phyloP scores from a whole-genome alignment of 2,888 invertebrate genomes.

The Luperina testacea region DNA sequence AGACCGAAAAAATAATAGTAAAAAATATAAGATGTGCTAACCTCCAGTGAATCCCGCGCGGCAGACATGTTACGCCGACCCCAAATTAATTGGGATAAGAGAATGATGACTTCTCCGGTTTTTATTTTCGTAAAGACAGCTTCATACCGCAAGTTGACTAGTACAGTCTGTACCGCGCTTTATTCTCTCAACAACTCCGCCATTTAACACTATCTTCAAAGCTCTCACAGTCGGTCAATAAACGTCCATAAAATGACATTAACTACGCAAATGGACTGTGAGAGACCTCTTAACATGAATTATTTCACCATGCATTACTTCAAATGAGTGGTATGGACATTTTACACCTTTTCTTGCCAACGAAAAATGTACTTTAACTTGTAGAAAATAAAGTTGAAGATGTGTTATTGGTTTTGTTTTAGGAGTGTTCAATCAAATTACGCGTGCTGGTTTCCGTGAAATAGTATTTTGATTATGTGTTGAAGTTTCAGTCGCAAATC shows the following conservation, averaged over 20 bases:
- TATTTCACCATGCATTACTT: slow-evolving; percentile 41
- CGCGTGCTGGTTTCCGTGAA: slow-evolving; percentile 24
- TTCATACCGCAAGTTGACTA: not conserved
- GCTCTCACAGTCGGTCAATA: slow-evolving; percentile 32
- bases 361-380: not conserved
- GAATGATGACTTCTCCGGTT: not conserved
- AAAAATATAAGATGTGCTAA: not conserved
- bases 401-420: not conserved
- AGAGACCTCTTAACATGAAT: slow-evolving; percentile 33
- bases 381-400: not conserved
- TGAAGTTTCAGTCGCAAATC: slow-evolving; percentile 6
- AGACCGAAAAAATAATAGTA: not conserved
- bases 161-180: not conserved
- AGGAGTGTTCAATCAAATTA: slow-evolving; percentile 7
- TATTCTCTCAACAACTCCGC: not conserved
- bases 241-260: slow-evolving; percentile 55
- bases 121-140: not conserved
- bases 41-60: not conserved
- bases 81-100: not conserved
- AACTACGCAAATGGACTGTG: slow-evolving; percentile 47
- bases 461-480: slow-evolving; percentile 24
- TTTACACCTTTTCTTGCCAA: not conserved
- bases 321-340: slow-evolving; percentile 21
- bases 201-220: slow-evolving; percentile 29
- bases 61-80: not conserved